Base-by-base conservation (phyloP, 2,888 invertebrate genomes). In the Mythimna ferrago region DNA sequence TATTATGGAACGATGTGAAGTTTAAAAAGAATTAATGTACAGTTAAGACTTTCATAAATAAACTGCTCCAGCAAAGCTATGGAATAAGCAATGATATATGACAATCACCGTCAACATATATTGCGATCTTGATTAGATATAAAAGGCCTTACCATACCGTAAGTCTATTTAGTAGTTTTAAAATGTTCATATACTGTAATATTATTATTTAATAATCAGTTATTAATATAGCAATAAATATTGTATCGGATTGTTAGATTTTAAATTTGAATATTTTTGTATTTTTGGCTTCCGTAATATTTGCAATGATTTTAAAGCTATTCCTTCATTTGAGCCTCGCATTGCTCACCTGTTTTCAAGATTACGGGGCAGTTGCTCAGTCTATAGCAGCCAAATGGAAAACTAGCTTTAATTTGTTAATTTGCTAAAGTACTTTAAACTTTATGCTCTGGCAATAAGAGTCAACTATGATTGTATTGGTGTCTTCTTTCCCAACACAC, bases 71-170 rank as follows among this genome's bases (percentile, higher is more conserved):
- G 68, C 53, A 44, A 51, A 67, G 66, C 63, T 51, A 66, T 63
- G 44, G 19, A 53, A 69, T 53, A 60, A 71, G 75, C 65, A 53
- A 21, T 66, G 57, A 80, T 21, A 19, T 64, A 48, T 64, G 64
- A 53, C 48, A 54, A 35, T 71, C 26, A 53, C 1, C 65, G 71
- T 81, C 56, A 56, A 26, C 53, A 64, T 66, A 74, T 56, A 70
- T 78, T 73, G 80, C 32, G 51, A 64, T 76, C 80, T 80, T 82
- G 60, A 80, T 63, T 80, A 48, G 48, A 16, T 16, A 69, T 84
- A 90, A 87, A 82, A 90, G 86, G 89, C 91, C 92, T 93, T 94
- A 94, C 93, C 94, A 93, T 91, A 92, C 85, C 81, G 75, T 86
- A 93, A 93, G 90, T 84, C 82, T 91, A 91, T 87, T 80, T 75